A percentile compares a stretch with the other conserved stretches of the same genome.
phyloP scores from a whole-genome alignment of 2,113 vertebrate species.

The Ictalurus punctatus region DNA sequence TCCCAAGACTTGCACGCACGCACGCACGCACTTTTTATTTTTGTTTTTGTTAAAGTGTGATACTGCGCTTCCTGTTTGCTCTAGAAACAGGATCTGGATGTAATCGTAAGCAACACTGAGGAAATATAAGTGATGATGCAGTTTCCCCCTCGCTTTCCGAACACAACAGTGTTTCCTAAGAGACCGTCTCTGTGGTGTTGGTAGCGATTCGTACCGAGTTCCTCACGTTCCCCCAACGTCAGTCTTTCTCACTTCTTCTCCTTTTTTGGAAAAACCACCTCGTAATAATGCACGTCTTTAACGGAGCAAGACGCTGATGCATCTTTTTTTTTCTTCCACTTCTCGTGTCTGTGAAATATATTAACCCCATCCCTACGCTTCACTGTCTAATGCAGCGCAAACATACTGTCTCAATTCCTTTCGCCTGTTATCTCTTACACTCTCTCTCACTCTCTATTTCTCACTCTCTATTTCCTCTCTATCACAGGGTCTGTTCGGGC shows the following conservation, averaged over 20 bases:
- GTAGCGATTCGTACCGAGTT: not conserved
- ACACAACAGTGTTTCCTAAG: slow-evolving; percentile 2
- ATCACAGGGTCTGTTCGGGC: not conserved
- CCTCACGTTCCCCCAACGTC: not conserved
- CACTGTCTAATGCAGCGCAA: not conserved
- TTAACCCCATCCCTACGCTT: not conserved
- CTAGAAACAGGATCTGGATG: slow-evolving; percentile 8
- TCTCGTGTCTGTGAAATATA: slow-evolving; percentile 3
- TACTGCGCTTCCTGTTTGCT: slow-evolving; percentile 5
- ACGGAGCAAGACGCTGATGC: not conserved
- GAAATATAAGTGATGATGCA: not conserved
- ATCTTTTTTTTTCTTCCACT: no score
- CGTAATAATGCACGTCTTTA: not conserved
- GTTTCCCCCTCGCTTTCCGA: not conserved
- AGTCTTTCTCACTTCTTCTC: slow-evolving; percentile 5
- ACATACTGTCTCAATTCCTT: not conserved
- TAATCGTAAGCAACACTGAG: not conserved
- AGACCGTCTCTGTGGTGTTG: not conserved
- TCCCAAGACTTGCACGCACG: no score
- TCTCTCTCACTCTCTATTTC: not conserved
- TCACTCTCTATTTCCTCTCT: not conserved
- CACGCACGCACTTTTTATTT: not conserved
- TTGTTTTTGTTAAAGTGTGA: no score
- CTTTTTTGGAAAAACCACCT: not conserved
- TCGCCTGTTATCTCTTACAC: no score